phyloP scores from a whole-genome alignment of 2,888 invertebrate genomes.

The Hoplodrina blanda region DNA sequence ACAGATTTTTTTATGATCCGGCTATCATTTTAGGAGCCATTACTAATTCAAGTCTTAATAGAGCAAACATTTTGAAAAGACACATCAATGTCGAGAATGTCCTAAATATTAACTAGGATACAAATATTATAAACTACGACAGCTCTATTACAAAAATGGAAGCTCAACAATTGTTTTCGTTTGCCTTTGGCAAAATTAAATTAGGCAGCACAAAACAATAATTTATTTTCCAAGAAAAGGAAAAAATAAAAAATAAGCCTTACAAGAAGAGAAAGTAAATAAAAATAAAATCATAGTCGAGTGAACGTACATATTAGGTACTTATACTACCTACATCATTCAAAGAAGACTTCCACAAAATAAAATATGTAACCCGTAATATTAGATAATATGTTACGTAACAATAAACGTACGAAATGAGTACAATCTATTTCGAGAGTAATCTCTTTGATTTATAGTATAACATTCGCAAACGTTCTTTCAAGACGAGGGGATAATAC shows the following conservation, averaged over 20 bases:
- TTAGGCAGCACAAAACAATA: background rate
- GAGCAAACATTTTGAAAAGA: background rate
- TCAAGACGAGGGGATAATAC: slow-evolving; percentile 32
- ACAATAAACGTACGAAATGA: slow-evolving; percentile 35
- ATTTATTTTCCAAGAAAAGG: background rate
- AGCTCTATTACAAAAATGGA: background rate
- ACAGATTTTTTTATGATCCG: background rate
- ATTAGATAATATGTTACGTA: slow-evolving; percentile 10
- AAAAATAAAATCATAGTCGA: too few species aligned
- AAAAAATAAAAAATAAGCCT: background rate
- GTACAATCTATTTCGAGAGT: slow-evolving; percentile 32
- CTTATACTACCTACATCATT: slow-evolving; percentile 6
- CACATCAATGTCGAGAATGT: background rate
- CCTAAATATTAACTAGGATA: background rate
- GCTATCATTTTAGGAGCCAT: too few species aligned
- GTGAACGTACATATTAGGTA: background rate
- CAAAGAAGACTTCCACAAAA: background rate
- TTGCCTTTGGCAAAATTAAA: background rate
- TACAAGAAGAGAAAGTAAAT: too few species aligned
- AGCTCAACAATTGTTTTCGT: background rate
- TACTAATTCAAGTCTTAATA: background rate
- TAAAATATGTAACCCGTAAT: slow-evolving; percentile 15
- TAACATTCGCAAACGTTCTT: slow-evolving; percentile 36
- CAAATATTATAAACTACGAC: background rate
- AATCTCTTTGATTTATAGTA: slow-evolving; percentile 56